Evolutionary conservation across 2,113 vertebrate species (phyloP), one percentile per base, ranked within the genome.

Genomic region (Sprattus sprattus): DNA sequence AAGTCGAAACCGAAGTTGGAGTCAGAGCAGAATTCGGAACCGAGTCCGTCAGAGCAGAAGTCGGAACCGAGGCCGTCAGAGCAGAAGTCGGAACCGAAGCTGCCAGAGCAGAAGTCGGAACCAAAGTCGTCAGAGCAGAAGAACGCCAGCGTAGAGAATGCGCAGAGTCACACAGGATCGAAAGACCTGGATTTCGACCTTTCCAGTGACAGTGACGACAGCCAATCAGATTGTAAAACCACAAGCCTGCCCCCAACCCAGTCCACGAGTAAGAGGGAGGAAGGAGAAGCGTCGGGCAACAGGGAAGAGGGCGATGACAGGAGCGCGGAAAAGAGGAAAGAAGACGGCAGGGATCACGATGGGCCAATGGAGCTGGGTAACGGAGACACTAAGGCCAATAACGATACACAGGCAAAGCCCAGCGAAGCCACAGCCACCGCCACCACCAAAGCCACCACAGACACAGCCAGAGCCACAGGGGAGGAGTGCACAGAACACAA

Each of bases 181-280:
- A 94, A 94, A 54, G 97, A 97, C 57, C 89, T 97, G 87, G 97
- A 99, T 86, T 98, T 97, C 90, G 97, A 98, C 47, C 90, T 99
- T 54, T 98, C 97, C 45, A 98, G 97, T 49, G 98, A 98, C 94
- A 98, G 96, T 25, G 97, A 97, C 83, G 97, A 97, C 82, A 95
- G 92, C 88, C 95, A 96, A 10, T 91, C 92, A 6, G 95, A 82
- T 7, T 13, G 28, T 11, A 78, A 96, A 96, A 89, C 92, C 93
- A 0, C 91, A 92, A 2, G 11, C 71, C 71, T 11, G 25, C 28
- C 71, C 28, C 64, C 1, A 15, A 28, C 28, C 32, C 0, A 78
- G 88, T 45, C 91, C 89, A 92, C 90, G 78, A 84, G 89, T 8
- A 90, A 84, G 39, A 49, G 4, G 1, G 84, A 84, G 0, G 91